Base-by-base conservation (phyloP, 2,113 vertebrate genomes). In the Cynocephalus volans region DNA sequence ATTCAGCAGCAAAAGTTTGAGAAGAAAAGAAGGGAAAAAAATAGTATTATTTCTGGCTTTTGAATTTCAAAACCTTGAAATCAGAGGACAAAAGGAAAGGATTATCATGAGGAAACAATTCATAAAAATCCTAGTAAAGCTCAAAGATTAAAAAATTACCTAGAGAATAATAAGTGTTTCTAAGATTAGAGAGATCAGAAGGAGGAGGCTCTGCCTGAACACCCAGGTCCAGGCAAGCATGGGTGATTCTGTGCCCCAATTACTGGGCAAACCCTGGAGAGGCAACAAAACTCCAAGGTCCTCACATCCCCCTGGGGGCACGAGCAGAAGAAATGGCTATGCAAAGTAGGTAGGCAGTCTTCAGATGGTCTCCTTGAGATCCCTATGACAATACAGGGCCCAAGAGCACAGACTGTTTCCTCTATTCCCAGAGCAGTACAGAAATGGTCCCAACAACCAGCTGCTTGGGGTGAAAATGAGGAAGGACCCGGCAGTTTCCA, bases 11-110 rank as follows among this genome's bases (percentile, higher is more conserved):
- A 65, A 91, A 67, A 88, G 6, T 2, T 73, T 41, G 17, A 92
- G 9, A 60, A 64, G 52, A 17, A 92, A 48, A 76, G 50, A 70
- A 36, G 9, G 31, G 6, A 58, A 33, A 26, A 14, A 28, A n/a
- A 8, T 48, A 19, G 28, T 50, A 5, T 89, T 65, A 85, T 60
- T 72, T 41, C 24, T 77, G 50, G 14, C 0, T 84, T 87, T 85
- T 93, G 10, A 93, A 70, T 88, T 89, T 96, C 31, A 83, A 94
- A 72, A 85, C 5, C 13, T 77, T 97, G 45, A 31, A 93, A 67
- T 79, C 56, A 79, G 33, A 92, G 21, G 13, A 89, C 15, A 92
- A 83, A 95, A 95, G 0, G 2, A 69, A 93, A 70, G 11, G 2
- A 89, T 52, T 96, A 50, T 84, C 33, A 69, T 89, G 17, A 65